A percentile compares a stretch with the other conserved stretches of the same genome.
Evolutionary conservation across 2,888 invertebrate genomes (phyloP).

Genomic region (Psylliodes chrysocephalus): DNA sequence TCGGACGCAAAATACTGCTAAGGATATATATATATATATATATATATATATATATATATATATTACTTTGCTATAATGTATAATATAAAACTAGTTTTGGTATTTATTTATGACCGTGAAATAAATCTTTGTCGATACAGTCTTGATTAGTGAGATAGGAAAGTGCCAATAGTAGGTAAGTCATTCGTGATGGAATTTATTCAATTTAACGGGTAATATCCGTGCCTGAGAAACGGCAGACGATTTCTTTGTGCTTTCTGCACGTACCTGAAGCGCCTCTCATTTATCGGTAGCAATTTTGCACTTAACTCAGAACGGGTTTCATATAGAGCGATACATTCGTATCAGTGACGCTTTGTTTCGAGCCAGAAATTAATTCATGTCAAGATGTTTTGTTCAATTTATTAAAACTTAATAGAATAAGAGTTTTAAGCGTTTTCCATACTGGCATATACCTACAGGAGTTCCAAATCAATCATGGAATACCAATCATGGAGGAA

Average conservation of each 20-base stretch:
- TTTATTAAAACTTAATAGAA: too few species aligned
- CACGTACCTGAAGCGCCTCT: conserved; percentile 51
- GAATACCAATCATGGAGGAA: too few species aligned
- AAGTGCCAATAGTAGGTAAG: conserved; percentile 33
- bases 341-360: conserved; percentile 10
- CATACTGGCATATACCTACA: too few species aligned
- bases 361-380: conserved; percentile 18
- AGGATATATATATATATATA: too few species aligned
- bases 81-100: too few species aligned
- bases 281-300: conserved; percentile 48
- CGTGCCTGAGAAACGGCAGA: conserved; percentile 56
- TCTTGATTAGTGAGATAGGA: conserved; percentile 3
- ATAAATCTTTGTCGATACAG: not conserved
- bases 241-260: conserved; percentile 57
- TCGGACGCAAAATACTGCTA: too few species aligned
- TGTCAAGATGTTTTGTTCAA: too few species aligned
- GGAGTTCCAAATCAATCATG: too few species aligned
- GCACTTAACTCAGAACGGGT: conserved; percentile 29
- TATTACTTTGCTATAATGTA: too few species aligned
- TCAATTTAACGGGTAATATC: conserved; percentile 60
- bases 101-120: not conserved
- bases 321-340: conserved; percentile 19
- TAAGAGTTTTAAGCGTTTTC: too few species aligned
- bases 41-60: too few species aligned
- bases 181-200: conserved; percentile 59